phyloP scores from a whole-genome alignment of 2,888 invertebrate genomes.

The Zaprionus bogoriensis region DNA sequence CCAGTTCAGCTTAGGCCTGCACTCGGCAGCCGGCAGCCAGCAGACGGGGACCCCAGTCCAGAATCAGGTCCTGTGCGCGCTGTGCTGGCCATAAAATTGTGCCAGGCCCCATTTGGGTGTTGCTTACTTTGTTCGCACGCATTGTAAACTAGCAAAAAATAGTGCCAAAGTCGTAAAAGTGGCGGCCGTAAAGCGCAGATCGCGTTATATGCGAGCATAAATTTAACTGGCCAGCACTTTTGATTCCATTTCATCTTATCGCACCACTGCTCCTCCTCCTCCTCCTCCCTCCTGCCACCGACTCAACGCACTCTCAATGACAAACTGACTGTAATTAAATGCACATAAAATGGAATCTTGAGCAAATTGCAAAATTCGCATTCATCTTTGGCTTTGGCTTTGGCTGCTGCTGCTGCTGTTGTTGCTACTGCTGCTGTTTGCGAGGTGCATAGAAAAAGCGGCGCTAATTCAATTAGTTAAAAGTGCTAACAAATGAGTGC shows the following conservation, averaged over 20 bases:
- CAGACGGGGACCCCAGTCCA: too few relatives aligned
- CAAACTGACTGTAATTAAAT: slow-evolving; percentile 52
- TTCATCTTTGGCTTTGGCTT: not conserved
- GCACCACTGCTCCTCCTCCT: not conserved
- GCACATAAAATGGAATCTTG: slow-evolving; percentile 44
- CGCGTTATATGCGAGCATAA: slow-evolving; percentile 53
- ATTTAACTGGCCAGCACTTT: slow-evolving; percentile 38
- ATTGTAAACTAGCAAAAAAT: slow-evolving; percentile 53
- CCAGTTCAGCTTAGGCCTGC: slow-evolving; percentile 19
- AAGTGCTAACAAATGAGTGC: slow-evolving; percentile 44
- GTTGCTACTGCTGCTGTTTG: too few relatives aligned
- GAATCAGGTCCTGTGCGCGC: slow-evolving; percentile 19
- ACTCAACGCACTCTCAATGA: too few relatives aligned
- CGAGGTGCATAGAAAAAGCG: slow-evolving; percentile 25
- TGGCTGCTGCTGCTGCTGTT: too few relatives aligned
- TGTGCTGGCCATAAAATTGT: slow-evolving; percentile 40
- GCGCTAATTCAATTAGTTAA: slow-evolving; percentile 70
- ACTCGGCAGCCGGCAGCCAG: too few relatives aligned
- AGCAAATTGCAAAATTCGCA: slow-evolving; percentile 32
- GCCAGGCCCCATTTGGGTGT: slow-evolving; percentile 50
- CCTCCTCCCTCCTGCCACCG: not conserved
- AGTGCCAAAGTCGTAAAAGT: slow-evolving; percentile 64
- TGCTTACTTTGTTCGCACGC: slow-evolving; percentile 69
- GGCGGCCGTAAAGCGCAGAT: slow-evolving; percentile 40
- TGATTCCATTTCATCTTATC: slow-evolving; percentile 35